Conservation (phyloP, 2,113 vertebrate species). For the Rhinichthys klamathensis region DNA sequence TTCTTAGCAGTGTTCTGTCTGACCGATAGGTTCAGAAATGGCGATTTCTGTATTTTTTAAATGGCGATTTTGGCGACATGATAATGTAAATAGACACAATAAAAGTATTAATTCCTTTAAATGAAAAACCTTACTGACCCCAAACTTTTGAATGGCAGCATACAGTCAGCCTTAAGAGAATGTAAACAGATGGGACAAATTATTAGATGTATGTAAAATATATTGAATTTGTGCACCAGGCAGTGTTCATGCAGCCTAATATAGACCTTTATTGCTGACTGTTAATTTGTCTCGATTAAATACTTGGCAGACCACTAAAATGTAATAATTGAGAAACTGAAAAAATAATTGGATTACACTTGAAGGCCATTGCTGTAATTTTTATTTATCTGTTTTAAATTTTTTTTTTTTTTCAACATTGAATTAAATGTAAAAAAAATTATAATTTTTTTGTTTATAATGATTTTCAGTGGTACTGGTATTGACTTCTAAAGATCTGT, state of each 20-base stretch:
- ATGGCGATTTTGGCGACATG: not conserved
- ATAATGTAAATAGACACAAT: not conserved
- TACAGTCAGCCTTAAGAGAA: not conserved
- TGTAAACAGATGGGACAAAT: not conserved
- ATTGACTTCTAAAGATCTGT: not conserved
- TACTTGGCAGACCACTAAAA: not conserved
- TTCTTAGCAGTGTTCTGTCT: not conserved
- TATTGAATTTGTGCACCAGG: not conserved
- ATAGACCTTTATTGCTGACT: not conserved
- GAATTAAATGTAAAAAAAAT: not conserved
- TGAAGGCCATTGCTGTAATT: not conserved
- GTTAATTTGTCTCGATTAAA: not conserved
- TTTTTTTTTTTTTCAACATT: not conserved
- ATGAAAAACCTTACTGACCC: not conserved
- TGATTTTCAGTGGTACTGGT: not conserved
- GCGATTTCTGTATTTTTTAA: too few relatives aligned
- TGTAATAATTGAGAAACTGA: not conserved
- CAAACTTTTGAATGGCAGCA: not conserved
- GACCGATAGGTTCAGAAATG: not conserved
- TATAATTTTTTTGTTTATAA: too few relatives aligned
- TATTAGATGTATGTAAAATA: not conserved
- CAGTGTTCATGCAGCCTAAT: not conserved
- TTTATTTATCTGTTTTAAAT: too few relatives aligned
- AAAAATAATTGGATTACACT: not conserved
- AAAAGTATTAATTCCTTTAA: not conserved